phyloP scores from a whole-genome alignment of 2,888 invertebrate species.

The Mythimna loreyi region DNA sequence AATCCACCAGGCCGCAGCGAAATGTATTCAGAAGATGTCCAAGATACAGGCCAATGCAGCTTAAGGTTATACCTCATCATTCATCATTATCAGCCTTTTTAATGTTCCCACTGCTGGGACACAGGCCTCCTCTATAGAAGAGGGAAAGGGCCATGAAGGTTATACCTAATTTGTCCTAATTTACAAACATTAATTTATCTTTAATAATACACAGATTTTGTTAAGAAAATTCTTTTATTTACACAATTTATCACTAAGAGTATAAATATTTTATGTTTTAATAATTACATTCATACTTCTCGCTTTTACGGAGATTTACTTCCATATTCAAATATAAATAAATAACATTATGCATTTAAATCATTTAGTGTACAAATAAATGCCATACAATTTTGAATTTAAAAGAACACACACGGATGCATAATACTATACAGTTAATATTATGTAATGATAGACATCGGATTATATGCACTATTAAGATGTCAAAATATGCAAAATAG shows the following conservation, averaged over 20 bases:
- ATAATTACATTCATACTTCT: slow-evolving; percentile 58
- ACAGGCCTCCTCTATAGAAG: too few relatives aligned
- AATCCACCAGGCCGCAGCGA: slow-evolving; percentile 95
- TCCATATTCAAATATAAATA: slow-evolving; percentile 49
- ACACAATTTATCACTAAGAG: slow-evolving; percentile 82
- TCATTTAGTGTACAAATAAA: slow-evolving; percentile 37
- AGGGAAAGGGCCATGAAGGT: too few relatives aligned
- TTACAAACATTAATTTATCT: slow-evolving; percentile 48
- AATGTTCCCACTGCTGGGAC: too few relatives aligned
- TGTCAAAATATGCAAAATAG: too few relatives aligned
- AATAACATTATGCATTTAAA: slow-evolving; percentile 29
- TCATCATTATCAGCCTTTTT: too few relatives aligned
- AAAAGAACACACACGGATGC: slow-evolving; percentile 31
- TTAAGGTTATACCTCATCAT: slow-evolving; percentile 68
- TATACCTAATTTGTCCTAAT: too few relatives aligned
- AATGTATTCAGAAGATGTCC: slow-evolving; percentile 91
- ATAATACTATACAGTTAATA: slow-evolving; percentile 43
- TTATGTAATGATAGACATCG: slow-evolving; percentile 33
- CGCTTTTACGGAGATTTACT: slow-evolving; percentile 44
- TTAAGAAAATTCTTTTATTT: slow-evolving; percentile 84
- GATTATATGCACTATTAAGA: too few relatives aligned
- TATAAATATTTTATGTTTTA: slow-evolving; percentile 77
- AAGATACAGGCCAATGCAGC: slow-evolving; percentile 82
- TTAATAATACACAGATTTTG: slow-evolving; percentile 60
- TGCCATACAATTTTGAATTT: slow-evolving; percentile 45